Evolutionary conservation across 2,888 invertebrate species (phyloP), one percentile per base, ranked within the genome.

Genomic region (Prenolepis imparis): DNA sequence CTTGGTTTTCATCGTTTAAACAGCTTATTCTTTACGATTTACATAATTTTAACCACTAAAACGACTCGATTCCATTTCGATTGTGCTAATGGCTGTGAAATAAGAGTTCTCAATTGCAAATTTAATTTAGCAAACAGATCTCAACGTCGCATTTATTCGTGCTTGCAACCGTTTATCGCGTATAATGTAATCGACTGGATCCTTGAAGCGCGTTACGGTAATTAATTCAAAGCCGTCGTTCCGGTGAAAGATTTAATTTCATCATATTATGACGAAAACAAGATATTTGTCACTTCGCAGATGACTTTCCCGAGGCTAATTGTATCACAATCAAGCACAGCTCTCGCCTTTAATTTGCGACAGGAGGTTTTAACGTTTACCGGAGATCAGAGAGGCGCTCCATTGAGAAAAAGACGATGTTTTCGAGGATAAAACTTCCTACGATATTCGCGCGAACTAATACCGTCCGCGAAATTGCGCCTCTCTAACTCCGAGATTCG

Each of bases 41-140:
- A 72, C 67, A 24, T 80, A 72, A 80, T 72, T 80, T 61, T 32
- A 80, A 59, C 44, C 44, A 59, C 59, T 12, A 18, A 12, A 11
- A 64, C 74, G 73, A 48, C 66, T 67, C 81, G 39, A 74, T 81
- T 32, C 48, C 74, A 73, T 74, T 74, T 63, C 55, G 61, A 81
- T 81, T 63, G 74, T 63, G 75, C 52, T 63, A 81, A 73, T 63
- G 75, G 75, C 74, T 63, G 61, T 63, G 72, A 72, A 81, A 81
- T 39, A 73, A 74, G 63, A 61, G 39, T 55, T 77, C 41, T 70
- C 70, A 55, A 78, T 48, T 70, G 78, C 59, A 80, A 80, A 72
- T 80, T 61, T 80, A 70, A 80, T 72, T 70, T 57, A 44, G 18
- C 57, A 41, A 68, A 78, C 52, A 72, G 61, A 59, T 61, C 59